Conservation (phyloP, 1,140 invertebrate species). For the Drosophila ironensis region DNA sequence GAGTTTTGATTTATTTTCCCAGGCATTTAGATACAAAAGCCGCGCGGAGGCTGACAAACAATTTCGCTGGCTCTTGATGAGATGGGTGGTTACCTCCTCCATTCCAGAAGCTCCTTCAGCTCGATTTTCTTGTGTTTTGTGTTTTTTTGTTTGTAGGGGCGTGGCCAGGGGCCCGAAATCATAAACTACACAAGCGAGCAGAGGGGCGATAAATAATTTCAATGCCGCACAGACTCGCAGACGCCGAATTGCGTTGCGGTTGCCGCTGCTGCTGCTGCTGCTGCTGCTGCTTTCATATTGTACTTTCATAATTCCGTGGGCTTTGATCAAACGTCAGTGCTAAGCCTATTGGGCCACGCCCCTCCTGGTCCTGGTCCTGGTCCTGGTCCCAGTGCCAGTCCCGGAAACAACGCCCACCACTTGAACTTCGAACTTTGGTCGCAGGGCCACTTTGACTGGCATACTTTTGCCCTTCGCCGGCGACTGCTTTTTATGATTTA, state of each 20-base stretch:
- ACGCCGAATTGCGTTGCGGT: conserved; percentile 15
- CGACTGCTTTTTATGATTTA: conserved; percentile 67
- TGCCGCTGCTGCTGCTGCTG: conserved; percentile 38
- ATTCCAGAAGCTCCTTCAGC: neutral
- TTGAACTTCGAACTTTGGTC: conserved; percentile 33
- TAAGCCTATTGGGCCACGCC: conserved; percentile 59
- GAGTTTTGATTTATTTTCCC: conserved; percentile 72
- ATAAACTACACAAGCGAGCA: conserved; percentile 64
- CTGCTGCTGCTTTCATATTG: conserved; percentile 26
- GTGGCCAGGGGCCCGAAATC: conserved; percentile 19
- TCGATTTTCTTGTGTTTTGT: too few relatives aligned
- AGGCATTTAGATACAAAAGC: conserved; percentile 62
- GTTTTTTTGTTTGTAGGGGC: too few relatives aligned
- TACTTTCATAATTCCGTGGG: conserved; percentile 66
- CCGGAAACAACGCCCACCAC: conserved; percentile 19
- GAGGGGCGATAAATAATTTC: conserved; percentile 68
- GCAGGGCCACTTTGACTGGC: neutral
- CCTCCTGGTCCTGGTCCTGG: too few relatives aligned
- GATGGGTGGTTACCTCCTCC: conserved; percentile 49
- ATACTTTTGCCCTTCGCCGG: conserved; percentile 13
- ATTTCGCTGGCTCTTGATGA: conserved; percentile 52
- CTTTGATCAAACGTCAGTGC: conserved; percentile 71
- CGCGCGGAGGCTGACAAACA: conserved; percentile 35
- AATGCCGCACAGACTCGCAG: conserved; percentile 13
- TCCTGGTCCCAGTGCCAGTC: too few relatives aligned